Percentiles rank a stretch among this genome's conserved stretches.
phyloP scores from a whole-genome alignment of 2,888 invertebrate species.

The Bursaphelenchus okinawaensis region DNA sequence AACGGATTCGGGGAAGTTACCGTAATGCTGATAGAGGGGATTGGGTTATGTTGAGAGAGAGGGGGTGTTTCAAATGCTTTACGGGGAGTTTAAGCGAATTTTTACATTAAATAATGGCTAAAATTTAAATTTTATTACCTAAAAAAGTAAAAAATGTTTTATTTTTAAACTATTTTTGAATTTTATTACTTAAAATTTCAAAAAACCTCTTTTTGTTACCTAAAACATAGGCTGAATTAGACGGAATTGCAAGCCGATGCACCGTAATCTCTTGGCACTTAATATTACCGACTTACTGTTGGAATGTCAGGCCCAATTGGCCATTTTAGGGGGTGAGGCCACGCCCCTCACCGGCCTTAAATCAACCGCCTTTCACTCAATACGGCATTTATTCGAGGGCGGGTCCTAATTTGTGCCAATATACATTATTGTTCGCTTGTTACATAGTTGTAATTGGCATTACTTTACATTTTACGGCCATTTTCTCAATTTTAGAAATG shows the following conservation, averaged over 20 bases:
- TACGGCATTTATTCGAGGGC: not conserved
- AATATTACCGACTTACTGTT: not conserved
- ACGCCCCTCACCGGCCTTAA: not conserved
- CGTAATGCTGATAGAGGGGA: too few relatives aligned
- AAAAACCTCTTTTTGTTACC: not conserved
- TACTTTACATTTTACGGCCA: not conserved
- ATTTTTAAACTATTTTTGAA: not conserved
- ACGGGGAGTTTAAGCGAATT: too few relatives aligned
- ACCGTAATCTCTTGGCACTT: not conserved
- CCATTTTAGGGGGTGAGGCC: not conserved
- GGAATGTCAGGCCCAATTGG: not conserved
- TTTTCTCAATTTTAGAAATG: not conserved
- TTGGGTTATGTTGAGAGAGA: too few relatives aligned
- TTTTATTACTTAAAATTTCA: not conserved
- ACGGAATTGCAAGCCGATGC: too few relatives aligned
- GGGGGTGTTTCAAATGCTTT: too few relatives aligned
- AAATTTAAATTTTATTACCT: too few relatives aligned
- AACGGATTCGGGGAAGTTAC: too few relatives aligned
- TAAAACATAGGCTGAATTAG: too few relatives aligned
- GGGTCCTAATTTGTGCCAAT: not conserved
- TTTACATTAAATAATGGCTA: too few relatives aligned
- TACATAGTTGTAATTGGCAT: not conserved
- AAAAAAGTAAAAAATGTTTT: too few relatives aligned
- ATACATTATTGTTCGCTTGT: not conserved
- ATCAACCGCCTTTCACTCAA: not conserved